Evolutionary conservation across 2,797 vertebrate genomes (phyloP), one percentile per base, ranked within the genome.

Genomic region (Bovichtus variegatus): DNA sequence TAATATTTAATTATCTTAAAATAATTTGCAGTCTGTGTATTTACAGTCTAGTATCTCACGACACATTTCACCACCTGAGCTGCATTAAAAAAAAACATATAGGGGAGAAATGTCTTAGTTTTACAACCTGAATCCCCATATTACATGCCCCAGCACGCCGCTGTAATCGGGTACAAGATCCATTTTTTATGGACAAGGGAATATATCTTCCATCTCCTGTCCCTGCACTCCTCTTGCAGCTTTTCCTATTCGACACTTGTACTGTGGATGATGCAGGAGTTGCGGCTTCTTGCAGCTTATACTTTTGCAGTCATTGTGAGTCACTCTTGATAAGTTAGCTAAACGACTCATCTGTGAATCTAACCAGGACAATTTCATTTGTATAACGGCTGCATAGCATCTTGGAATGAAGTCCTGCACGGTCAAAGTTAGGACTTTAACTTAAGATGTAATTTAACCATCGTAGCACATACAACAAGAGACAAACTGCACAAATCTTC

Each of bases 271-370:
- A 81, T 13, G 75, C 63, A 79, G 80, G 74, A 57, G 64, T 47
- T 64, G 68, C 0, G 2, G 57, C 79, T 83, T 72, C 74, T 61
- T 77, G 51, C 70, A 53, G 78, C 58, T 88, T 81, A 64, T 9
- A 1, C 61, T 31, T 36, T n/a, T 21, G 34, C 64, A 16, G 46
- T 59, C 59, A 46, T 78, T 83, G 68, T 74, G 71, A 76, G 63
- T 85, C 65, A 60, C 65, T 80, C 71, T 62, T 80, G 79, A 80
- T 70, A 36, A 79, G 62, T 74, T 74, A 6, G 41, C 44, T 44
- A 27, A 81, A 55, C 0, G 54, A 54, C 43, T 71, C 36, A 2
- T 38, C 7, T 8, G 58, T 3, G 7, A 36, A 36, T 57, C 43
- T 59, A 27, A 0, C 31, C 18, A 0, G n/a, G 23, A 72, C 9